Base-by-base conservation (phyloP, 2,888 invertebrate genomes). In the Venusia cambrica region DNA sequence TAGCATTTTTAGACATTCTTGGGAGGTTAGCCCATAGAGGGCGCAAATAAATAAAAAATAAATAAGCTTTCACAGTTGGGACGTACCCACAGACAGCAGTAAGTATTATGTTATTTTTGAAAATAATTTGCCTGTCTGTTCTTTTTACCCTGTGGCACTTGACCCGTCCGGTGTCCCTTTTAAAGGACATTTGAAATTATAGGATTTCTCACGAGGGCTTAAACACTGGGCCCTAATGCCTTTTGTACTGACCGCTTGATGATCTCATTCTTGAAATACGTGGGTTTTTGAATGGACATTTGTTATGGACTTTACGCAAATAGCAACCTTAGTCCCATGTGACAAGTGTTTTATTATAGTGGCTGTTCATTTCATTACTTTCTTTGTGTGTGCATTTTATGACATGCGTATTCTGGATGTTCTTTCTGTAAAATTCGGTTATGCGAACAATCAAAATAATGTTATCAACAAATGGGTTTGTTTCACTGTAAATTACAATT, bases 151-250 rank as follows among this genome's bases (percentile, higher is more conserved):
- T 31, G 21, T 14, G n/a, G n/a, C n/a, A 21, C 24, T 14, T 38
- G 38, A 45, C 44, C 41, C 32, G 29, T 36, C 31, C 31, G 18
- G 16, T 28, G 13, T 40, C 35, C 38, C 26, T 38, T 26, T 13
- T 14, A 34, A 28, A 28, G 29, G 35, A 24, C 36, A 25, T 36
- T 43, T 39, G 41, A 48, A 49, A 43, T 55, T 53, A 55, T 45
- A 51, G 50, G 53, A 51, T 53, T 55, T 55, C 53, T 45, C 54
- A 52, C 51, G 46, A 52, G 38, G 22, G 37, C 44, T 50, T 51
- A 53, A 51, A 53, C 48, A 47, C 39, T 39, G 43, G 27, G 15
- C 36, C 36, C 18, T 45, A 48, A 51, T 48, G 37, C 45, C 49
- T 45, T 53, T 50, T 48, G 51, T 48, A 45, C 46, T 46, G 48